phyloP scores from a whole-genome alignment of 2,113 vertebrate genomes.

The Myiozetetes cayanensis region DNA sequence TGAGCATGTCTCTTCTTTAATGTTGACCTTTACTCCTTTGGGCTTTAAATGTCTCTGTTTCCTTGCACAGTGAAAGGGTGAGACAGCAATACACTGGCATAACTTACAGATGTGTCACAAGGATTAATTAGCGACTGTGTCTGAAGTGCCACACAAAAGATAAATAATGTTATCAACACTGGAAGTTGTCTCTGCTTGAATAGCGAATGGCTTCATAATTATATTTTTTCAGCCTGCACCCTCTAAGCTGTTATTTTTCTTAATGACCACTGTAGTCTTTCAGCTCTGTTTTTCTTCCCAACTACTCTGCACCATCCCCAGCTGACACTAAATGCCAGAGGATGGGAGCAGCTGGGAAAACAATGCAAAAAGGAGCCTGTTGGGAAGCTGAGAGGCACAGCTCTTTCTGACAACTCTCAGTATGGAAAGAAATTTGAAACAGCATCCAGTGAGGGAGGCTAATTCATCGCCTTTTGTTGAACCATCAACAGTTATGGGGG shows the following conservation, averaged over 20 bases:
- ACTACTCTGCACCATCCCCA: background rate
- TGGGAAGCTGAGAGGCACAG: background rate
- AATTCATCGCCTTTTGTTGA: background rate
- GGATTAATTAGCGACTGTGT: constrained; percentile 35
- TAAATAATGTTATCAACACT: constrained; percentile 43
- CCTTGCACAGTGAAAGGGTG: background rate
- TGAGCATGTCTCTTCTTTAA: background rate
- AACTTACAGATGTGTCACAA: constrained; percentile 4
- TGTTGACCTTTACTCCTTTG: background rate
- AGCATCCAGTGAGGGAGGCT: background rate
- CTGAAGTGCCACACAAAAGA: constrained; percentile 7
- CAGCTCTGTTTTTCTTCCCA: constrained; percentile 19
- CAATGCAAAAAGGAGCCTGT: background rate
- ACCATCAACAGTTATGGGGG: background rate
- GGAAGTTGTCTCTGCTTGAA: constrained; percentile 55
- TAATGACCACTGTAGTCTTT: constrained; percentile 6
- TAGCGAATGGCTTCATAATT: constrained; percentile 28
- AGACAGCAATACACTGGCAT: background rate
- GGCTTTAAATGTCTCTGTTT: background rate
- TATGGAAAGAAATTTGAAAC: background rate
- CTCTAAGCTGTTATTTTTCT: constrained; percentile 46
- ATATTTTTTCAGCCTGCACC: constrained; percentile 20
- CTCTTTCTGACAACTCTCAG: background rate
- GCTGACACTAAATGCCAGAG: constrained; percentile 36
- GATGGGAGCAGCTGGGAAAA: constrained; percentile 28